These are phyloP conservation scores for Apostichopus leukothele DNA, from an alignment of 53 echinoderm and acorn worm genomes.

Conservation along the genomic window DNA sequence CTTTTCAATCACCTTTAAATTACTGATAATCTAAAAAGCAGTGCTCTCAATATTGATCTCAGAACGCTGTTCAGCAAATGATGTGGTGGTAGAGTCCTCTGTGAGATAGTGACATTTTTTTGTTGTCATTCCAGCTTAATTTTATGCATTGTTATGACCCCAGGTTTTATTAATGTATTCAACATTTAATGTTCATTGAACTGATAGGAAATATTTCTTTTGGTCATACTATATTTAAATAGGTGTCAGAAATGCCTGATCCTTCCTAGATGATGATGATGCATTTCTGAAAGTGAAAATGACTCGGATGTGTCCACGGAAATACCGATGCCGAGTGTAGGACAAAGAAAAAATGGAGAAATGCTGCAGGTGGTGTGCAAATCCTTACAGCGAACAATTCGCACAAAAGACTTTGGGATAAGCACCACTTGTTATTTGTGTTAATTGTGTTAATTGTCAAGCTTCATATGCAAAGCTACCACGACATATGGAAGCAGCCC, in stretches of 20 bases:
- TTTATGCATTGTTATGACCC: too few species aligned
- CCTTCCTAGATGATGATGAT: too few species aligned
- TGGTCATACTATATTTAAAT: too few species aligned
- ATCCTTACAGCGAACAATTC: background rate
- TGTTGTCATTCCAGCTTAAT: too few species aligned
- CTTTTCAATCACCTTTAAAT: background rate
- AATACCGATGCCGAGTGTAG: background rate
- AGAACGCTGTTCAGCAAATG: background rate
- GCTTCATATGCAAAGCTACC: constrained; percentile 46
- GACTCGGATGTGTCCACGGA: background rate
- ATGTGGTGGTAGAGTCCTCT: background rate
- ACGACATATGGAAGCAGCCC: constrained; percentile 51
- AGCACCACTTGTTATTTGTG: constrained; percentile 51
- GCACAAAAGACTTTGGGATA: constrained; percentile 53
- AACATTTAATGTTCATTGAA: too few species aligned
- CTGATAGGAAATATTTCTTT: too few species aligned
- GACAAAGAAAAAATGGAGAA: background rate
- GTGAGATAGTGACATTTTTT: background rate
- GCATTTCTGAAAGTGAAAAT: background rate
- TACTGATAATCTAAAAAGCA: background rate
- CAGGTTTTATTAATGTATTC: too few species aligned
- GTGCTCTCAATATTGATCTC: background rate
- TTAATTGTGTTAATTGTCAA: constrained; percentile 51
- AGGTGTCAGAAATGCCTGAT: too few species aligned
- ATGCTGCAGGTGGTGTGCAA: background rate